Evolutionary conservation across 2,113 vertebrate species (phyloP).

Genomic region (Trachemys scripta): DNA sequence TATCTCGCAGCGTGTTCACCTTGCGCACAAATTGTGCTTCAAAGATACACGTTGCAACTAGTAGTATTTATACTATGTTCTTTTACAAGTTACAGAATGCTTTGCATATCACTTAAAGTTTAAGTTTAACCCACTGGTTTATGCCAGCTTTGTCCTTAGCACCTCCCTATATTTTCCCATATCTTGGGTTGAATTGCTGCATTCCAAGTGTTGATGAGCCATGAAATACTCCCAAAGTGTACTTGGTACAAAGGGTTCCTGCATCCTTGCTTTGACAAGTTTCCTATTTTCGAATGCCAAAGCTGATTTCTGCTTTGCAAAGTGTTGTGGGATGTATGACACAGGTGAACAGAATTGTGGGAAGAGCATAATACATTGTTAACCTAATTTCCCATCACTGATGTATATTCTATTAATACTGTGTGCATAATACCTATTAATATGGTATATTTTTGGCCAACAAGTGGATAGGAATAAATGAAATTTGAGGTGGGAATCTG

Average conservation of each 20-base stretch:
- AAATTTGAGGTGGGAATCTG: neutral
- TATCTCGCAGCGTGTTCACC: neutral
- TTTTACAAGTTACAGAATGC: neutral
- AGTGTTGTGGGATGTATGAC: neutral
- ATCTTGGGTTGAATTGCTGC: neutral
- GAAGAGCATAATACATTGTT: neutral
- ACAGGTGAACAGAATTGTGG: neutral
- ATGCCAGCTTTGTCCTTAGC: neutral
- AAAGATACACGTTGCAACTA: neutral
- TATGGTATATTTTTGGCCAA: neutral
- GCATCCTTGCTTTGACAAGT: neutral
- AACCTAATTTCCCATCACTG: neutral
- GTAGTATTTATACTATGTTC: neutral
- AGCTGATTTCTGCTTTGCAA: neutral
- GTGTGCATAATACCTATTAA: neutral
- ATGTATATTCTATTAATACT: neutral
- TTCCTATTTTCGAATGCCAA: neutral
- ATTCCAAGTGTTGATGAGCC: neutral
- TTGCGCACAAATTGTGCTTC: neutral
- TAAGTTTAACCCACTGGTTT: neutral
- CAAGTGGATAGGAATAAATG: neutral
- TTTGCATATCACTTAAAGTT: neutral
- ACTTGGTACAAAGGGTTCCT: neutral
- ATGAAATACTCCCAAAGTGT: neutral
- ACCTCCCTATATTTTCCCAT: neutral